Evolutionary conservation across 2,888 invertebrate genomes (phyloP).

Genomic region (Calliopum simillimum): DNA sequence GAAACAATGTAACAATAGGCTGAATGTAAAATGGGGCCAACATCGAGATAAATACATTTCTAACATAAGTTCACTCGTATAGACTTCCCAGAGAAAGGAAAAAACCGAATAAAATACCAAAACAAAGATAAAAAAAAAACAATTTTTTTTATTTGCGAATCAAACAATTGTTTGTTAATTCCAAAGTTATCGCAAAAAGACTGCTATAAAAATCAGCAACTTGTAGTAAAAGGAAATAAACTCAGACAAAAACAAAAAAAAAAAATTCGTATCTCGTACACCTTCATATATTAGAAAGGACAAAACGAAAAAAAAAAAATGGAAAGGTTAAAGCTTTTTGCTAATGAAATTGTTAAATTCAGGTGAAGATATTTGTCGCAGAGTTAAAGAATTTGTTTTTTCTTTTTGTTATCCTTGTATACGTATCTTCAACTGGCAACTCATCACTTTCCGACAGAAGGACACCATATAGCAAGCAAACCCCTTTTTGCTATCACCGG

Average conservation of each 20-base stretch:
- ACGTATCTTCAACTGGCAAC: not conserved
- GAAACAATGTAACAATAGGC: conserved; percentile 15
- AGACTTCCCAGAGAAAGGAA: not conserved
- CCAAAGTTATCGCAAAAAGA: conserved; percentile 19
- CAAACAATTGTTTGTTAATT: conserved; percentile 32
- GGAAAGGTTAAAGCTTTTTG: conserved; percentile 2
- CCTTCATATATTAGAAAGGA: not conserved
- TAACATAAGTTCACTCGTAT: not conserved
- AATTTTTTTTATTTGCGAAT: conserved; percentile 20
- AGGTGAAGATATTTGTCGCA: conserved; percentile 4
- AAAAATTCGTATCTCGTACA: not conserved
- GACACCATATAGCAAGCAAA: not conserved
- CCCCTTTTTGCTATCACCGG: not conserved
- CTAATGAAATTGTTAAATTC: conserved; percentile 22
- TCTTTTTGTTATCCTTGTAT: not conserved
- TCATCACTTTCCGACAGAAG: not conserved
- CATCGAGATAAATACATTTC: conserved; percentile 15
- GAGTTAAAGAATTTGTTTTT: not conserved
- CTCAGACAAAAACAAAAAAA: not conserved
- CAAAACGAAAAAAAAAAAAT: conserved; percentile 5
- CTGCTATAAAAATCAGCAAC: not conserved
- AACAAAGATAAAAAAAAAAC: not conserved
- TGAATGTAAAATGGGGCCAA: conserved; percentile 14
- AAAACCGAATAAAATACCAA: not conserved
- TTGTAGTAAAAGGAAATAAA: not conserved